phyloP scores from a whole-genome alignment of 2,888 invertebrate genomes.

The Autographa gamma region DNA sequence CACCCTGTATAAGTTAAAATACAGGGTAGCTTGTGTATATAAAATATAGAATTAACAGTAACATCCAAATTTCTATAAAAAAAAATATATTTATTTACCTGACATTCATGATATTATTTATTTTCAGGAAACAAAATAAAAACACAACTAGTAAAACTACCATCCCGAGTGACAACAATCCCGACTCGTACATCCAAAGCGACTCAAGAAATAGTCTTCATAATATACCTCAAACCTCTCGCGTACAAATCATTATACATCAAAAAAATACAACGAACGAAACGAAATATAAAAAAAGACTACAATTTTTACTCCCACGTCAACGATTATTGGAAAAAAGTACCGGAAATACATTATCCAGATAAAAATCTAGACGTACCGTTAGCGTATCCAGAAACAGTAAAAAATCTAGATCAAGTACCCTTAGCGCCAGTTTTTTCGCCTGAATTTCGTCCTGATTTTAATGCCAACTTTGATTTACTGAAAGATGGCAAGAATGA shows the following conservation, averaged over 20 bases:
- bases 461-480: conserved; percentile 58
- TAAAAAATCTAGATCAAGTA: conserved; percentile 19
- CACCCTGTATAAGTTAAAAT: no score
- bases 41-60: no score
- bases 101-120: no score
- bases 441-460: conserved; percentile 11
- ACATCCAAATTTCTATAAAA: no score
- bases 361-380: conserved; percentile 17
- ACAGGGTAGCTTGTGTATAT: no score
- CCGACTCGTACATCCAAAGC: conserved; percentile 90
- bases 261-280: conserved; percentile 56
- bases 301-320: conserved; percentile 54
- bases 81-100: no score
- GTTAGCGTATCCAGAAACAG: conserved; percentile 28
- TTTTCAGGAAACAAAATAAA: conserved; percentile 87
- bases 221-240: conserved; percentile 90
- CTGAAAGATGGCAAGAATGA: conserved; percentile 53
- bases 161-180: conserved; percentile 86
- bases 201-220: conserved; percentile 92
- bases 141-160: conserved; percentile 90
- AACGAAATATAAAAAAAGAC: conserved; percentile 55
- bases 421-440: conserved; percentile 39
- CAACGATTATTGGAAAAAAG: conserved; percentile 21
- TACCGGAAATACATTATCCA: conserved; percentile 18
- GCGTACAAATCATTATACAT: conserved; percentile 91